Evolutionary conservation across 2,797 vertebrate species (phyloP).

Genomic region (Gadopsis bispinosus): DNA sequence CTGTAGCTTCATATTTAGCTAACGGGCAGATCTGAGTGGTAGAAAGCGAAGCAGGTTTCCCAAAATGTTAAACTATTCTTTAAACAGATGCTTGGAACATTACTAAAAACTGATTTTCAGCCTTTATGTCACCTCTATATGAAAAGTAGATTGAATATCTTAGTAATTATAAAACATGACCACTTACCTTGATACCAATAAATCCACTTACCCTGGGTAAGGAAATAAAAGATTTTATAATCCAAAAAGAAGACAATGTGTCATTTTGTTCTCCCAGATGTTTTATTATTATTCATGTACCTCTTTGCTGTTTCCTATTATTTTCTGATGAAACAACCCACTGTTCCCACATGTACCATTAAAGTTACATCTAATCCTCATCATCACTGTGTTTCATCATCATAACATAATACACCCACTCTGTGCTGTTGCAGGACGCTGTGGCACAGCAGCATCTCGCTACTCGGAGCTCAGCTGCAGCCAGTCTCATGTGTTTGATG

Average conservation of each 20-base stretch:
- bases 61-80: background rate
- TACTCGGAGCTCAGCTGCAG: conserved; percentile 72
- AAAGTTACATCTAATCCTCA: conserved; percentile 16
- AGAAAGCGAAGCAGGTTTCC: background rate
- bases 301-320: conserved; percentile 13
- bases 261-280: background rate
- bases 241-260: background rate
- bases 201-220: background rate
- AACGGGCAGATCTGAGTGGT: background rate
- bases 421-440: conserved; percentile 67
- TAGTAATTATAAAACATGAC: background rate
- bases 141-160: background rate
- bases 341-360: conserved; percentile 15
- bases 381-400: conserved; percentile 20
- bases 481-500: conserved; percentile 76
- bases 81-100: background rate
- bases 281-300: background rate
- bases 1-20: background rate
- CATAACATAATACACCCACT: conserved; percentile 2
- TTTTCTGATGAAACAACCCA: conserved; percentile 25
- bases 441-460: conserved; percentile 44
- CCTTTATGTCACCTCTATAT: background rate
- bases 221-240: background rate
- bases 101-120: background rate
- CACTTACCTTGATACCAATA: background rate